Conservation (phyloP, 2,113 vertebrate genomes). For the Apistogramma diplotaenia region DNA sequence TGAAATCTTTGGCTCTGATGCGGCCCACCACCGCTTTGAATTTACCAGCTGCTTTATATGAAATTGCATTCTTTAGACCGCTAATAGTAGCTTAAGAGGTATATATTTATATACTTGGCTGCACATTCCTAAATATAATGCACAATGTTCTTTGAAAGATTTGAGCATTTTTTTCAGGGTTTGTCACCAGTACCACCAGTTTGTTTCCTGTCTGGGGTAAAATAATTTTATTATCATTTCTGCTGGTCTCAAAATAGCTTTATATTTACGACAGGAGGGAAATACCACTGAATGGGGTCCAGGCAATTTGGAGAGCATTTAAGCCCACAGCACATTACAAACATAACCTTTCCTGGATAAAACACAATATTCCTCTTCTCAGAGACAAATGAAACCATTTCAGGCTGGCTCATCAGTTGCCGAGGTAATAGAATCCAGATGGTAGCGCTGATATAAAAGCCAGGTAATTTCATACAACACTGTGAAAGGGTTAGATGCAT, state of each 20-base stretch:
- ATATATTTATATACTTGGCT: constrained; percentile 24
- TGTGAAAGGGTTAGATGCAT: constrained; percentile 34
- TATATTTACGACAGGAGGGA: constrained; percentile 13
- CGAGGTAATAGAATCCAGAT: constrained; percentile 63
- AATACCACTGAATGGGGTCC: constrained; percentile 15
- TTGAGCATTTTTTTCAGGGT: not conserved
- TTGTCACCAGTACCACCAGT: not conserved
- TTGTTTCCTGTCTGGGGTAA: not conserved
- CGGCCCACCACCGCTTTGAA: constrained; percentile 17
- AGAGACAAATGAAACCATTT: constrained; percentile 53
- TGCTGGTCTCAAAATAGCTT: constrained; percentile 5
- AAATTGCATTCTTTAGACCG: constrained; percentile 35
- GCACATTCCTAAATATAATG: constrained; percentile 17
- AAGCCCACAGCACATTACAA: constrained; percentile 26
- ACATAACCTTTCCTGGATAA: constrained; percentile 30
- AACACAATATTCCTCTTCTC: constrained; percentile 26
- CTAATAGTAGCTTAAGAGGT: constrained; percentile 29
- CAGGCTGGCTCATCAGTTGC: constrained; percentile 38
- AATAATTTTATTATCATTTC: not conserved
- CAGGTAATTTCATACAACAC: constrained; percentile 60
- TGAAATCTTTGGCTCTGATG: constrained; percentile 25
- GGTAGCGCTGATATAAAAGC: constrained; percentile 59
- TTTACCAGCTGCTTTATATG: constrained; percentile 33
- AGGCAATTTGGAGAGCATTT: constrained; percentile 21
- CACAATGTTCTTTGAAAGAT: not conserved